A percentile compares a stretch with the other conserved stretches of the same genome.
Conservation (phyloP, 2,888 invertebrate genomes). For the Ptychoptera albimana region DNA sequence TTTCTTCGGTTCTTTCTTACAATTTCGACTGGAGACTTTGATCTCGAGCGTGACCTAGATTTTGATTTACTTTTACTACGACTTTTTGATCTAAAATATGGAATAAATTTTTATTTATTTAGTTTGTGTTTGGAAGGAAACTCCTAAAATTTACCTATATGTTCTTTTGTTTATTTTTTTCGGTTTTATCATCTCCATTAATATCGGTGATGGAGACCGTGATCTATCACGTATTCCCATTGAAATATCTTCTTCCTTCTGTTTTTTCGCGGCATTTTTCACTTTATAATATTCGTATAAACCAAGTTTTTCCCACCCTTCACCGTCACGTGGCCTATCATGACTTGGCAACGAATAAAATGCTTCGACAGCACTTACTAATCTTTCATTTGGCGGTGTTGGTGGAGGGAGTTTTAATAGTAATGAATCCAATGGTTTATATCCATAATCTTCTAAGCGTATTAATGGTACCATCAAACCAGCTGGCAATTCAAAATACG, state of each 20-base stretch:
- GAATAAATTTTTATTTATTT: background rate
- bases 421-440: constrained; percentile 77
- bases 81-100: constrained; percentile 28
- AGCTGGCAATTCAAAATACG: constrained; percentile 94
- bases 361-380: constrained; percentile 86
- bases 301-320: constrained; percentile 97
- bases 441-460: constrained; percentile 79
- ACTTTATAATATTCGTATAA: constrained; percentile 96
- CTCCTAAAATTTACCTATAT: constrained; percentile 34
- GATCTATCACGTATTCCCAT: constrained; percentile 56
- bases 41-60: constrained; percentile 31
- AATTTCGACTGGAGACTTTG: constrained; percentile 31
- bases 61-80: constrained; percentile 37
- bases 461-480: constrained; percentile 96
- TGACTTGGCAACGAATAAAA: constrained; percentile 92
- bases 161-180: constrained; percentile 36
- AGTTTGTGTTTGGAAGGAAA: no score
- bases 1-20: constrained; percentile 28
- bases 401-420: constrained; percentile 87
- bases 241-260: constrained; percentile 69
- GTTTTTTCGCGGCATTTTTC: constrained; percentile 78
- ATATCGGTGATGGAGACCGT: constrained; percentile 63
- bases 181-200: constrained; percentile 47
- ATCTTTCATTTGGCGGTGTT: constrained; percentile 82
- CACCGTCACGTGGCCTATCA: constrained; percentile 87